Evolutionary conservation across 2,113 vertebrate genomes (phyloP).

Genomic region (Probosciger aterrimus): DNA sequence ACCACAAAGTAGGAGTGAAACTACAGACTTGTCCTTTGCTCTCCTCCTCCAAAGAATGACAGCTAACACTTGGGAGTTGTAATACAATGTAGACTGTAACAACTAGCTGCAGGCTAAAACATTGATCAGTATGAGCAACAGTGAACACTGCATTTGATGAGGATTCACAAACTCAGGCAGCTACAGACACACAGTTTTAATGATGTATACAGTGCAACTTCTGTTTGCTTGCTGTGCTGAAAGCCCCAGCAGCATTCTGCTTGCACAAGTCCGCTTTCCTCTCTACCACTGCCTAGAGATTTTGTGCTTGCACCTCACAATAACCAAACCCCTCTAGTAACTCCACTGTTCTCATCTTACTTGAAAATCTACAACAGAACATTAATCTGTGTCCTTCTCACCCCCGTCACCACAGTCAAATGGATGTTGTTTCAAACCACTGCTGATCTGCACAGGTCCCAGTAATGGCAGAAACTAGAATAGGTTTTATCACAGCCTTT

Average conservation of each 20-base stretch:
- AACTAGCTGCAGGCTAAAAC: neutral
- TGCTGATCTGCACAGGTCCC: neutral
- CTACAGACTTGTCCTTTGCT: neutral
- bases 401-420: neutral
- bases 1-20: neutral
- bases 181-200: conserved; percentile 24
- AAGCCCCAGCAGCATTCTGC: neutral
- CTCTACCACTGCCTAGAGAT: neutral
- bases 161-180: neutral
- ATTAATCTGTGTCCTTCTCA: neutral
- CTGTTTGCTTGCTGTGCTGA: neutral
- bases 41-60: neutral
- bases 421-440: neutral
- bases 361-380: neutral
- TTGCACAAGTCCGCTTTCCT: neutral
- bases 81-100: rapidly evolving
- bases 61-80: neutral
- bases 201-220: neutral
- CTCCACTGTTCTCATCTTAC: neutral
- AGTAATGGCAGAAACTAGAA: neutral
- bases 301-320: neutral
- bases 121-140: neutral
- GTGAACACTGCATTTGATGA: neutral
- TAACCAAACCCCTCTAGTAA: neutral
- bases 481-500: neutral